Base-by-base conservation (phyloP, 92 coral and sea anemone species). In the Pocillopora meandrina region DNA sequence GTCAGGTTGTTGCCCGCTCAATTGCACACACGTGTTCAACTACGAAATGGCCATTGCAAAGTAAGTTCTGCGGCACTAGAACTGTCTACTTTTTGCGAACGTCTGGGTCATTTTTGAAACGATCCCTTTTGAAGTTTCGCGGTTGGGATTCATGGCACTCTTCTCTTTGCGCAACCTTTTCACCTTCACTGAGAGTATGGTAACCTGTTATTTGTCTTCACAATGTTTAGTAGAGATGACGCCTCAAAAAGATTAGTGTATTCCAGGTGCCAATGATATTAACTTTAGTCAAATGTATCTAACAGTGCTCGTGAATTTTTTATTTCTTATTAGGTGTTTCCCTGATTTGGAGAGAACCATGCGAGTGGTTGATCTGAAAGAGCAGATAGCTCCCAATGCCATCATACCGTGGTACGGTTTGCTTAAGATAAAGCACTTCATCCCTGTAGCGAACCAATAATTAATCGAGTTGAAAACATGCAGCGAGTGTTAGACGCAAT, bases 11-110 rank as follows among this genome's bases (percentile, higher is more conserved):
- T 95, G 98, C 75, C 98, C 98, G 0, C 80, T 95, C 65, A 95
- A 95, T 86, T 95, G 98, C 85, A 95, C 98, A 26, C 98, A 95
- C 60, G 98, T 95, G 19, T 93, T 93, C 89, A 95, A 95, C 82
- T 95, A 95, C 67, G 98, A 95, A 83, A 95, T 95, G 98, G 95
- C 96, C 71, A 70, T 95, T 16, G 95, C 96, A 62, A 95, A 90
- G 98, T 95, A 72, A 85, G 93, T 83, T 17, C 11, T 36, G 52
- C 52, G 52, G 0, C 52, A 42, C 8, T 2, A 42, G 0, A 42
- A 42, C 52, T 42, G 52, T 42, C 52, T 42, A 42, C 0, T 42
- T 42, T 42, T 42, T 42, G 52, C 52, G 52, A 42, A 42, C 8
- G 52, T 42, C 52, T 0, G 52, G 4, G 52, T 42, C 52, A 42